These are phyloP conservation scores for Salarias fasciatus DNA, from an alignment of 2,797 vertebrate genomes.

Conservation along the genomic window DNA sequence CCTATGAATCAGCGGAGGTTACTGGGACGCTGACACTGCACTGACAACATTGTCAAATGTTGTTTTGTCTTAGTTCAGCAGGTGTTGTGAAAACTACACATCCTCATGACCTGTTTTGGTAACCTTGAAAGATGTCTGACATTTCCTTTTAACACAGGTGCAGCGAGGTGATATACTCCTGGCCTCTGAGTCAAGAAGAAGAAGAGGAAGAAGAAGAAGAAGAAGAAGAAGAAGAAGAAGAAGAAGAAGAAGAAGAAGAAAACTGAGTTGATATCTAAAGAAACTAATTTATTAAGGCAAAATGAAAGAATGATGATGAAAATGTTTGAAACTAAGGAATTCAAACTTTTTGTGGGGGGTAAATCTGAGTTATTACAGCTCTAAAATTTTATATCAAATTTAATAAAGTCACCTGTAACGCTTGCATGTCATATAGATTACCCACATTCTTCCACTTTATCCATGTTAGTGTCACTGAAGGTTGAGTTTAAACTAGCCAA, in stretches of 20 bases:
- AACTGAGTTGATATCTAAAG: no score
- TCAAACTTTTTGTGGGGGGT: background rate
- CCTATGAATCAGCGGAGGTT: conserved; percentile 3
- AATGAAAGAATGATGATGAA: background rate
- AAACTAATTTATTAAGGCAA: no score
- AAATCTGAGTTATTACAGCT: background rate
- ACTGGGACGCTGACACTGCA: conserved; percentile 8
- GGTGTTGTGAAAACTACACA: conserved; percentile 35
- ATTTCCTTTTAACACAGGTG: conserved; percentile 14
- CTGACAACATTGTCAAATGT: conserved; percentile 10
- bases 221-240: background rate
- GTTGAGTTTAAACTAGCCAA: no score
- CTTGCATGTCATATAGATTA: no score
- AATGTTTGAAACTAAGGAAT: background rate
- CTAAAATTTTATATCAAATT: no score
- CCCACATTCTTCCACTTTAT: no score
- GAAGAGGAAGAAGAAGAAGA: background rate
- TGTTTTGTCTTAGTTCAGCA: conserved; percentile 30
- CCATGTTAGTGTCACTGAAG: no score
- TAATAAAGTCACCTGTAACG: no score
- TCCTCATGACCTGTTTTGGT: conserved; percentile 51
- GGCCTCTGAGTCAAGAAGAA: conserved; percentile 5
- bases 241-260: no score
- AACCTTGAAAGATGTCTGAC: conserved; percentile 48
- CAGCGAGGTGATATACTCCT: conserved; percentile 40